phyloP scores from a whole-genome alignment of 2,113 vertebrate species.

The Anarhynchus alexandrinus region DNA sequence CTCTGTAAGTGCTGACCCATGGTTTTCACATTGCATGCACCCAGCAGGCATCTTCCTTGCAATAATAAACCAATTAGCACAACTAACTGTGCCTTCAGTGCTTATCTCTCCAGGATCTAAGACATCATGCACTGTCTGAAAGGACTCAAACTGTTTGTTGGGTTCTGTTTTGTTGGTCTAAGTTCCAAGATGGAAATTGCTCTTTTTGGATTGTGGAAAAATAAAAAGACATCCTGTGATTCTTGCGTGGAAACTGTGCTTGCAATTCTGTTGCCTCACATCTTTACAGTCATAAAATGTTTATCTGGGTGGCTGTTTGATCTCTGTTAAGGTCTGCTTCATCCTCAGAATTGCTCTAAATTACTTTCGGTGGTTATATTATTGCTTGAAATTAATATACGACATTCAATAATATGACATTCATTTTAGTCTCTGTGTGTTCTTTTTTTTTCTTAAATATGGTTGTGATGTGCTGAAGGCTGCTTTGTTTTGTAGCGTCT shows the following conservation, averaged over 20 bases:
- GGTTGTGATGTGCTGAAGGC: not conserved
- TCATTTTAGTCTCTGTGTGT: not conserved
- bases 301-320: not conserved
- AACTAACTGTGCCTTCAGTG: not conserved
- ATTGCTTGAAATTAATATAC: not conserved
- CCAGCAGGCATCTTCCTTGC: not conserved
- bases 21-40: not conserved
- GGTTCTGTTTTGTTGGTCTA: not conserved
- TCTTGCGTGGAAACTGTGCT: not conserved
- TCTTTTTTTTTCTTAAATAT: not conserved
- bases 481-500: not conserved
- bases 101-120: not conserved
- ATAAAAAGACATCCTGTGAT: not conserved
- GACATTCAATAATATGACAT: not conserved
- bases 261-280: not conserved
- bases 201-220: not conserved
- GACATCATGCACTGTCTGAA: not conserved
- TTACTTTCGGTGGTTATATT: not conserved
- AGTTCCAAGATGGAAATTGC: not conserved
- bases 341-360: not conserved
- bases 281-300: not conserved
- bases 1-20: not conserved
- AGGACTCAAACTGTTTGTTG: not conserved
- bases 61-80: not conserved
- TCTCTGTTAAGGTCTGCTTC: not conserved